Conservation (phyloP, 2,888 invertebrate genomes). For the Leptarthrus brevirostris region DNA sequence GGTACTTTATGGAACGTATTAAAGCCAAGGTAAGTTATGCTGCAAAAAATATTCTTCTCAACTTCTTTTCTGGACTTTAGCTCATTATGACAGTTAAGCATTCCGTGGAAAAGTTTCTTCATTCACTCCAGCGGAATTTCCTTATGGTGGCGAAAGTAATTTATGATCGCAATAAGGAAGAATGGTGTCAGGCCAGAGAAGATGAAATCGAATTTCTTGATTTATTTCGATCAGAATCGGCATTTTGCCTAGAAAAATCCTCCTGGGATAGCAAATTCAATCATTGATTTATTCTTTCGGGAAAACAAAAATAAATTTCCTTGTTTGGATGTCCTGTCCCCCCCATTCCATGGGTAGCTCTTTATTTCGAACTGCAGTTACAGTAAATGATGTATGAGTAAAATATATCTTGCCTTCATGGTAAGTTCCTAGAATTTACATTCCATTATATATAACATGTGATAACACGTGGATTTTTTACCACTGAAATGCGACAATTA, state of each 20-base stretch:
- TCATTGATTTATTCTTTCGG: slow-evolving; percentile 26
- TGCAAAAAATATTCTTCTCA: slow-evolving; percentile 4
- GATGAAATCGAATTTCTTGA: slow-evolving; percentile 37
- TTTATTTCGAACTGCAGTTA: background rate
- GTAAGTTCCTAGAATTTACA: background rate
- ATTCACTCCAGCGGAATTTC: background rate
- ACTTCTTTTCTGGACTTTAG: slow-evolving; percentile 12
- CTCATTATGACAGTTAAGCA: slow-evolving; percentile 5
- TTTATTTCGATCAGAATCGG: slow-evolving; percentile 31
- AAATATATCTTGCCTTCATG: background rate
- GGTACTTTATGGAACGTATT: background rate
- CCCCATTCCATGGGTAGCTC: background rate
- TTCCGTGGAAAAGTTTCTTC: slow-evolving; percentile 1
- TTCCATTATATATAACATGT: background rate
- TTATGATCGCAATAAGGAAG: slow-evolving; percentile 40
- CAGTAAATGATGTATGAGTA: background rate
- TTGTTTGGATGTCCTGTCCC: background rate
- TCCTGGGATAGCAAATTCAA: slow-evolving; percentile 8
- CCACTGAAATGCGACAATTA: too few species aligned
- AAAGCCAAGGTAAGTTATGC: slow-evolving; percentile 18
- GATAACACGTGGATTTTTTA: background rate
- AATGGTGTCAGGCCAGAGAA: slow-evolving; percentile 9
- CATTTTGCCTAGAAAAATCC: background rate
- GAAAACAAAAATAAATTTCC: background rate
- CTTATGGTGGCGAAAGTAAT: slow-evolving; percentile 2